A percentile compares a stretch with the other conserved stretches of the same genome.
phyloP scores from a whole-genome alignment of 2,888 invertebrate species.

The Candidula unifasciata region DNA sequence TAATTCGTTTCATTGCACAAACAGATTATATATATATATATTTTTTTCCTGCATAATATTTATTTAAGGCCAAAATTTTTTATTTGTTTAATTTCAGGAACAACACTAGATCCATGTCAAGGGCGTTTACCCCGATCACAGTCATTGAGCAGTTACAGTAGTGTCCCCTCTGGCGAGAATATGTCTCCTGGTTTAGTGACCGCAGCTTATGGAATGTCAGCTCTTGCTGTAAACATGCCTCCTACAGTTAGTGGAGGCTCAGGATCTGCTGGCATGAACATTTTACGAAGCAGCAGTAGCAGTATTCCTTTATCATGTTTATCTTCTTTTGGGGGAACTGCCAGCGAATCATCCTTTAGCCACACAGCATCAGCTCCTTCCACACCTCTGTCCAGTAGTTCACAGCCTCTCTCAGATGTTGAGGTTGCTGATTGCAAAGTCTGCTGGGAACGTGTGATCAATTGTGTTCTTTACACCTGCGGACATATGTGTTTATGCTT shows the following conservation, averaged over 20 bases:
- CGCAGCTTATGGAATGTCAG: constrained; percentile 27
- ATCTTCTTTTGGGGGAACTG: constrained; percentile 21
- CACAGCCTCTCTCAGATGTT: constrained; percentile 59
- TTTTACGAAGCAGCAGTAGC: constrained; percentile 60
- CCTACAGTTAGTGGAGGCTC: constrained; percentile 38
- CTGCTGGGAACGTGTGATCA: constrained; percentile 95
- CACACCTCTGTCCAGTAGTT: constrained; percentile 57
- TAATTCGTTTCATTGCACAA: not conserved
- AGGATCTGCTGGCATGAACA: constrained; percentile 56
- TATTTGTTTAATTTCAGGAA: constrained; percentile 15
- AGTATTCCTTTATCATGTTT: constrained; percentile 63
- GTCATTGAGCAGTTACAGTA: constrained; percentile 17
- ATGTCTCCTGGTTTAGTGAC: not conserved
- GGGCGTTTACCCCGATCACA: constrained; percentile 36
- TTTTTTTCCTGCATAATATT: not conserved
- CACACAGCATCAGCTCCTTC: constrained; percentile 61
- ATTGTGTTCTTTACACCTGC: constrained; percentile 96
- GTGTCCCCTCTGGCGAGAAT: not conserved
- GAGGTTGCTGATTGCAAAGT: constrained; percentile 87
- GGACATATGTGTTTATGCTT: constrained; percentile 99
- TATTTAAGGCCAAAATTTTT: not conserved
- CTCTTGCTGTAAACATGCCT: constrained; percentile 42
- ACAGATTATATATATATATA: no score
- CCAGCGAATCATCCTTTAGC: constrained; percentile 31
- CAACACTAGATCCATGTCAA: constrained; percentile 39